These are phyloP conservation scores for Stenichneumon culpator DNA, from an alignment of 2,888 invertebrate genomes.

Conservation along the genomic window DNA sequence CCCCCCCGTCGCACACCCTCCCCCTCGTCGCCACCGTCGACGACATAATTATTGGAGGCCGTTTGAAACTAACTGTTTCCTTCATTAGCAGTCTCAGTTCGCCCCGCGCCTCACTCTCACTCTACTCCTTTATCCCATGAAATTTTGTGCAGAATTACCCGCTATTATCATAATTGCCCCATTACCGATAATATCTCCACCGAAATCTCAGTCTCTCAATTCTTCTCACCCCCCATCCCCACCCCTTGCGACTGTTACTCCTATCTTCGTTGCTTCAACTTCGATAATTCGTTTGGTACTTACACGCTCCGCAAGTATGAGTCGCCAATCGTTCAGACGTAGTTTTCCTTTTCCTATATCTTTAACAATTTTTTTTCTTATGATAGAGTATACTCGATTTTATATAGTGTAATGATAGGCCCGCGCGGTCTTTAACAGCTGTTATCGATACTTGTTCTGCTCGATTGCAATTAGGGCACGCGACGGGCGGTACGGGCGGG, in stretches of 20 bases:
- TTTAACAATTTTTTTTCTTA: background rate
- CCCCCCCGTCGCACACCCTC: background rate
- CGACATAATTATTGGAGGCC: slow-evolving; percentile 84
- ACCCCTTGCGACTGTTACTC: background rate
- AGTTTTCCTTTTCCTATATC: background rate
- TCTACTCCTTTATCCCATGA: slow-evolving; percentile 72
- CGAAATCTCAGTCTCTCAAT: slow-evolving; percentile 75
- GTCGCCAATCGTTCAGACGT: background rate
- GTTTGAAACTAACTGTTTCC: slow-evolving; percentile 86
- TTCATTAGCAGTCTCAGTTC: slow-evolving; percentile 85
- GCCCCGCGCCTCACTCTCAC: slow-evolving; percentile 64
- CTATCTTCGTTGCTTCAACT: slow-evolving; percentile 8
- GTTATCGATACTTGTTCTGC: slow-evolving; percentile 73
- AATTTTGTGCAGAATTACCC: slow-evolving; percentile 84
- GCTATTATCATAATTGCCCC: slow-evolving; percentile 85
- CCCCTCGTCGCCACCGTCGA: slow-evolving; percentile 65
- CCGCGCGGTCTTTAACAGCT: slow-evolving; percentile 55
- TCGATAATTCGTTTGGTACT: slow-evolving; percentile 43
- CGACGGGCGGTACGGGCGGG: slow-evolving; percentile 75
- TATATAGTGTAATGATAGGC: background rate
- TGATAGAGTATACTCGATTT: background rate
- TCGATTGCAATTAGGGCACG: slow-evolving; percentile 77
- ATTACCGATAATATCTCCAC: slow-evolving; percentile 85
- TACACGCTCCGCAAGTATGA: slow-evolving; percentile 4
- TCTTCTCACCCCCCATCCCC: slow-evolving; percentile 47